Evolutionary conservation across 2,113 vertebrate species (phyloP).

Genomic region (Mesitornis unicolor): DNA sequence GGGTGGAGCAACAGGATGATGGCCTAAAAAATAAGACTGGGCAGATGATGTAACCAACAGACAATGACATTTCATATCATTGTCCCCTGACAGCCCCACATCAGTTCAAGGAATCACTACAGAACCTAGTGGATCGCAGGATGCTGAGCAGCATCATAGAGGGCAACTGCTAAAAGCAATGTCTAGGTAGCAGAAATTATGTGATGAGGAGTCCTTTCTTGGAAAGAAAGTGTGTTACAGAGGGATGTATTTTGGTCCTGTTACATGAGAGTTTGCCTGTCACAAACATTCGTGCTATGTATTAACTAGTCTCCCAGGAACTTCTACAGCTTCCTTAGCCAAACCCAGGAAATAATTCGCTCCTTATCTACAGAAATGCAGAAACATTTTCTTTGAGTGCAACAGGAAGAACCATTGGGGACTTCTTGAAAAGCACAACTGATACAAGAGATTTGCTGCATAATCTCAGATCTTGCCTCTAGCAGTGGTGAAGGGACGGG

Average conservation of each 20-base stretch:
- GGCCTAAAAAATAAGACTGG: not conserved
- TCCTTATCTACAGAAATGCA: not conserved
- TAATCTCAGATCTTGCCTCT: not conserved
- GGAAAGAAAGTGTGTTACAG: not conserved
- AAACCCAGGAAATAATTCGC: not conserved
- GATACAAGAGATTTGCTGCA: not conserved
- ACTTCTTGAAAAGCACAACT: not conserved
- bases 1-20: not conserved
- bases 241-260: not conserved
- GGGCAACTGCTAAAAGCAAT: not conserved
- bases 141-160: not conserved
- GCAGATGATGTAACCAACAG: not conserved
- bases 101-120: not conserved
- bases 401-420: not conserved
- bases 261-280: not conserved
- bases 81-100: not conserved
- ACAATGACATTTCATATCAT: not conserved
- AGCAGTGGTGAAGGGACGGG: not conserved
- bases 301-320: not conserved
- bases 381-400: not conserved
- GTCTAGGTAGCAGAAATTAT: not conserved
- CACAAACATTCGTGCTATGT: not conserved
- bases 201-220: not conserved
- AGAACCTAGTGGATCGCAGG: not conserved
- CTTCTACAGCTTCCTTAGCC: not conserved